phyloP scores from a whole-genome alignment of 2,888 invertebrate species.

The Calephelis perditalis region DNA sequence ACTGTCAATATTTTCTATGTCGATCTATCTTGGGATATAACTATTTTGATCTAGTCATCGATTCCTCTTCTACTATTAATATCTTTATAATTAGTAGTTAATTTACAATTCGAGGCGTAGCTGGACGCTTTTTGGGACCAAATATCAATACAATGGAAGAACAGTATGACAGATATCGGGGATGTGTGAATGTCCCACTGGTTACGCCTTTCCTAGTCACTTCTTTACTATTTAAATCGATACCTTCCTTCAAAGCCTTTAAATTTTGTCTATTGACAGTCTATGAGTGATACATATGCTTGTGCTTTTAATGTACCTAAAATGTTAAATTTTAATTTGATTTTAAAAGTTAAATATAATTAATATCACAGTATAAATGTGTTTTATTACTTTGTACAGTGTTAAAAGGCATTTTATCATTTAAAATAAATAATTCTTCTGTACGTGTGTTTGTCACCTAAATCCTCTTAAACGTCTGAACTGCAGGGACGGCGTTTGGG shows the following conservation, averaged over 20 bases:
- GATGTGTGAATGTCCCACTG: conserved; percentile 58
- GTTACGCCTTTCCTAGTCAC: conserved; percentile 59
- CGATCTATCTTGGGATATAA: not conserved
- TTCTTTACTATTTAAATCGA: conserved; percentile 39
- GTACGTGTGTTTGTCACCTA: too few species aligned
- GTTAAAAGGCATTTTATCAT: not conserved
- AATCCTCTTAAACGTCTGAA: too few species aligned
- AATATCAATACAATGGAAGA: conserved; percentile 43
- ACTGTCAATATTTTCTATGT: not conserved
- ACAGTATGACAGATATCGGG: conserved; percentile 44
- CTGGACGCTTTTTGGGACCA: conserved; percentile 66
- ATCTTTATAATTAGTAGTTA: conserved; percentile 34
- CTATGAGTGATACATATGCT: conserved; percentile 71
- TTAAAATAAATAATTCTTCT: too few species aligned
- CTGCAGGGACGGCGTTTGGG: too few species aligned
- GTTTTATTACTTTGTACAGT: conserved; percentile 35
- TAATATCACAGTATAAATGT: conserved; percentile 54
- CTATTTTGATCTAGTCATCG: conserved; percentile 40
- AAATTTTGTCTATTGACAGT: conserved; percentile 61
- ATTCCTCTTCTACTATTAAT: conserved; percentile 40
- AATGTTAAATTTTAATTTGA: conserved; percentile 60
- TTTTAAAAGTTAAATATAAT: conserved; percentile 65
- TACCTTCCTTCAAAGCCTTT: conserved; percentile 66
- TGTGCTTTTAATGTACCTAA: conserved; percentile 72
- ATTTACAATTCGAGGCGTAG: conserved; percentile 58